phyloP scores from a whole-genome alignment of 2,888 invertebrate genomes.

The Aspidiotus destructor region DNA sequence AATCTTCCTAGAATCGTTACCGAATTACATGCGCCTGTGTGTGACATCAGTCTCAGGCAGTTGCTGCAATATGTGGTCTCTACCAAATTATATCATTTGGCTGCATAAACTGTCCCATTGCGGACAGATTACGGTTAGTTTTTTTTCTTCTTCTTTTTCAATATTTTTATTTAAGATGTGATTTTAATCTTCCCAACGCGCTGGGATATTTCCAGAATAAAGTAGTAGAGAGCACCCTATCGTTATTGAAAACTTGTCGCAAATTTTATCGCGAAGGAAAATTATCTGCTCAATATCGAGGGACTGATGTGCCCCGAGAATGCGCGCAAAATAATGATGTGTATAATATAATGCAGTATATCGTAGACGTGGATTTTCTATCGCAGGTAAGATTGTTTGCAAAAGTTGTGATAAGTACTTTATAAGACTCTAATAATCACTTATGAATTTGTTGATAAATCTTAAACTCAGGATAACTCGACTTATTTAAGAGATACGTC shows the following conservation, averaged over 20 bases:
- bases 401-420: no score
- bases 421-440: no score
- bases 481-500: conserved; percentile 55
- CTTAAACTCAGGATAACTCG: background rate
- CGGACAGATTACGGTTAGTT: conserved; percentile 38
- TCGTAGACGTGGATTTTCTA: conserved; percentile 66
- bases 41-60: conserved; percentile 43
- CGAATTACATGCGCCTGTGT: conserved; percentile 42
- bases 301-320: conserved; percentile 54
- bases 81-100: conserved; percentile 81
- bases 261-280: conserved; percentile 65
- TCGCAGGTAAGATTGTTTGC: no score
- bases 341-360: conserved; percentile 74
- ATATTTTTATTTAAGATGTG: no score
- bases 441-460: no score
- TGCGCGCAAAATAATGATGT: conserved; percentile 72
- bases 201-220: conserved; percentile 44
- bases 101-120: conserved; percentile 71
- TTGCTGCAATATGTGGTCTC: conserved; percentile 84
- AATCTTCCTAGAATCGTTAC: conserved; percentile 48
- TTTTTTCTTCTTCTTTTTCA: background rate
- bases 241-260: conserved; percentile 52
- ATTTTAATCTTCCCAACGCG: background rate
- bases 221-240: conserved; percentile 53
- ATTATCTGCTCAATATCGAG: conserved; percentile 51